Percentiles rank a stretch among this genome's conserved stretches.
phyloP scores from a whole-genome alignment of 64 coral and sea anemone species.

The Catalaphyllia jardinei region DNA sequence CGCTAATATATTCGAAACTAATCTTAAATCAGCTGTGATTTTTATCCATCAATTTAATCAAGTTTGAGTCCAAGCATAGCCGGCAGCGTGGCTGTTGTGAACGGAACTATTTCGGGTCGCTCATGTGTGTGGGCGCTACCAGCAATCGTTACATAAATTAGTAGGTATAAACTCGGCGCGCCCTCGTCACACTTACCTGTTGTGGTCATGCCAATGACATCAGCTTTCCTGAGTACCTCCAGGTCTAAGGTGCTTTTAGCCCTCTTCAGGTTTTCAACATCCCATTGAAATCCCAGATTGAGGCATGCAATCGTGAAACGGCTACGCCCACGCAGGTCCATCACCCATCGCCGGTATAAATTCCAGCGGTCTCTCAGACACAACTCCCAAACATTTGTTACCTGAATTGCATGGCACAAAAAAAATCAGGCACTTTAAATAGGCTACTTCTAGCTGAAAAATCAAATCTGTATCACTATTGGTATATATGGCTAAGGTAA shows the following conservation, averaged over 20 bases:
- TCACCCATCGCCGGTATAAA: constrained; percentile 75
- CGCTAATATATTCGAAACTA: too few relatives aligned
- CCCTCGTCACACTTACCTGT: constrained; percentile 37
- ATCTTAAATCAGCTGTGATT: too few relatives aligned
- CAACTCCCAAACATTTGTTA: constrained; percentile 24
- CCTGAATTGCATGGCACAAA: neutral
- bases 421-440: neutral
- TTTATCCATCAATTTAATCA: neutral
- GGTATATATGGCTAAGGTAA: too few relatives aligned
- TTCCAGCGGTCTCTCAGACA: constrained; percentile 56
- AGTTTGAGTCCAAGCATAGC: neutral
- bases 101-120: too few relatives aligned
- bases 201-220: constrained; percentile 87
- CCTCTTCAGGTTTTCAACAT: constrained; percentile 30
- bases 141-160: too few relatives aligned
- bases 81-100: neutral
- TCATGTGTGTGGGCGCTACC: too few relatives aligned
- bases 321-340: constrained; percentile 21
- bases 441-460: neutral
- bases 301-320: constrained; percentile 16
- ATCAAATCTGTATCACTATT: neutral
- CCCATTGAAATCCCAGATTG: constrained; percentile 51
- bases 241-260: constrained; percentile 57
- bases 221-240: constrained; percentile 62
- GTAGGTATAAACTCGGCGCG: too few relatives aligned